Percentiles rank a stretch among this genome's conserved stretches.
These are phyloP conservation scores for Epistrophe eligans DNA, from an alignment of 2,888 invertebrate species.

Conservation along the genomic window DNA sequence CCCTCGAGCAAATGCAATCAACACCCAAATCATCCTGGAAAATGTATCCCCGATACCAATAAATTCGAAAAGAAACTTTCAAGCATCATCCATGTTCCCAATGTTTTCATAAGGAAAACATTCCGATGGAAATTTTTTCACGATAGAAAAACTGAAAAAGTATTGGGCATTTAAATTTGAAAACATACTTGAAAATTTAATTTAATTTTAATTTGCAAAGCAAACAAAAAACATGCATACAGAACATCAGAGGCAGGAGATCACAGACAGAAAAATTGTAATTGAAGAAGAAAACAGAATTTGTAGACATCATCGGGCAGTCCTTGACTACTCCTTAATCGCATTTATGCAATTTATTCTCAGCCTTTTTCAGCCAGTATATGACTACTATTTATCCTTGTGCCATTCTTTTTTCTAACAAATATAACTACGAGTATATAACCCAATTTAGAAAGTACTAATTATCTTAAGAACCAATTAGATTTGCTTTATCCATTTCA, in stretches of 20 bases:
- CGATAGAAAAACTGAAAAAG: too few species aligned
- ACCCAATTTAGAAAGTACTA: conserved; percentile 56
- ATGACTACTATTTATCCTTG: background rate
- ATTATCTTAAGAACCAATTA: conserved; percentile 69
- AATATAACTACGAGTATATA: background rate
- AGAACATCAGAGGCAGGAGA: background rate
- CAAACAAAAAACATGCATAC: background rate
- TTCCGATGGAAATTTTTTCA: too few species aligned
- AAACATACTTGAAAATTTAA: background rate
- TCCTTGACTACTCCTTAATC: conserved; percentile 40
- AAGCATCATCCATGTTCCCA: too few species aligned
- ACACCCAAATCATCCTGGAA: too few species aligned
- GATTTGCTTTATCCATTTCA: conserved; percentile 54
- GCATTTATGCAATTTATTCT: conserved; percentile 51
- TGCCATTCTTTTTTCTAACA: background rate
- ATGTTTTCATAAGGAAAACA: too few species aligned
- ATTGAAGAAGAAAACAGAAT: conserved; percentile 31
- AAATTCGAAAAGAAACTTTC: too few species aligned
- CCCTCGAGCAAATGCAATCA: too few species aligned
- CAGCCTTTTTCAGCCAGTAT: background rate
- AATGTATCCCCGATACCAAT: too few species aligned
- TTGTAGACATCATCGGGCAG: conserved; percentile 25
- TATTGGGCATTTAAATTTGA: too few species aligned
- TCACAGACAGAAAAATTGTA: background rate
- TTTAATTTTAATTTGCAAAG: background rate